Conservation (phyloP, 2,113 vertebrate genomes). For the Toxotes jaculatrix region DNA sequence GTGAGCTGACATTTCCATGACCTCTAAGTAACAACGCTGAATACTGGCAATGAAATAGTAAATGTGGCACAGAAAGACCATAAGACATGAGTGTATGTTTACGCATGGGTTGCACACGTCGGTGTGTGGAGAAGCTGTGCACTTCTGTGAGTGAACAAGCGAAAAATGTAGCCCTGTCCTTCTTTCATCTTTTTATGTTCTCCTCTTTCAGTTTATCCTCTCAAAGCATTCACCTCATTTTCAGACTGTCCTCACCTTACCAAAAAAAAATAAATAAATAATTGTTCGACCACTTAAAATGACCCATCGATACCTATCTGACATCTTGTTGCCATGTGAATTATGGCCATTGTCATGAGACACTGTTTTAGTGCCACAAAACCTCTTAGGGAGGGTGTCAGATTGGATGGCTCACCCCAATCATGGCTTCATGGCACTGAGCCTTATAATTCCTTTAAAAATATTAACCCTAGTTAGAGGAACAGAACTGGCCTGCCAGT, state of each 20-base stretch:
- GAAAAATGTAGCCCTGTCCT: neutral
- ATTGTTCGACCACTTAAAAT: neutral
- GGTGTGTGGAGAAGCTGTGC: neutral
- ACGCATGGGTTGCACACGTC: too few species aligned
- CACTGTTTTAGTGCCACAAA: neutral
- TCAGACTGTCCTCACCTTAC: too few species aligned
- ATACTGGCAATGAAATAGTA: neutral
- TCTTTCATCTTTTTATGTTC: neutral
- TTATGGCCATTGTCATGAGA: neutral
- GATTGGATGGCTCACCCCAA: neutral
- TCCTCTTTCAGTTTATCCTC: neutral
- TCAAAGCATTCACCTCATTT: too few species aligned
- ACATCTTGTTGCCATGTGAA: neutral
- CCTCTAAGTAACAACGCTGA: neutral
- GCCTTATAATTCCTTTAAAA: neutral
- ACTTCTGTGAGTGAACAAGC: neutral
- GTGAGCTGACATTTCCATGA: neutral
- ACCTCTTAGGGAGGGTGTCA: neutral
- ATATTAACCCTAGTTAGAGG: neutral
- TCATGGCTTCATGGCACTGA: neutral
- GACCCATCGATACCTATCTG: neutral
- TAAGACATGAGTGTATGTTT: neutral
- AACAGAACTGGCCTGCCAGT: too few species aligned
- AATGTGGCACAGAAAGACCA: neutral
- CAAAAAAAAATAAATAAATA: too few species aligned